Percentiles rank a stretch among this genome's conserved stretches.
Evolutionary conservation across 2,888 invertebrate species (phyloP).

Genomic region (Amphiduros pacificus): DNA sequence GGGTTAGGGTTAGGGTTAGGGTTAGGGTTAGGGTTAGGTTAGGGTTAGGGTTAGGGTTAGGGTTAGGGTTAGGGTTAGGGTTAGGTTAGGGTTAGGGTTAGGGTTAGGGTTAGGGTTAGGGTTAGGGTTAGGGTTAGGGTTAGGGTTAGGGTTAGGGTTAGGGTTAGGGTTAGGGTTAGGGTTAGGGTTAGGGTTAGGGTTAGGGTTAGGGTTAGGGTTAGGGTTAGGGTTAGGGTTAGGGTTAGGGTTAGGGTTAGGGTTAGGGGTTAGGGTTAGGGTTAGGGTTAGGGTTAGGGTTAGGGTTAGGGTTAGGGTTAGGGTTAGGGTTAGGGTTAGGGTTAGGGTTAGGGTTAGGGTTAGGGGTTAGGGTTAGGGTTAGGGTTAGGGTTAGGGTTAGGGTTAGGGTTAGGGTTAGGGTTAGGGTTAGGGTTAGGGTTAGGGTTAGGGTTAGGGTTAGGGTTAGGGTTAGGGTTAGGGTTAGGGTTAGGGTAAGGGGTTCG

Average conservation of each 20-base stretch:
- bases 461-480: slow-evolving; percentile 8
- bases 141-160: slow-evolving; percentile 10
- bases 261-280: slow-evolving; percentile 1
- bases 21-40: too few species aligned
- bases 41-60: too few species aligned
- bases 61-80: too few species aligned
- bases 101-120: neutral
- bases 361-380: neutral
- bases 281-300: slow-evolving; percentile 8
- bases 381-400: slow-evolving; percentile 6
- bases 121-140: slow-evolving; percentile 5
- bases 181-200: neutral
- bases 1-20: too few species aligned
- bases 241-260: neutral
- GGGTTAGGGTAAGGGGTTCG: too few species aligned
- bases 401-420: slow-evolving; percentile 13
- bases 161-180: slow-evolving; percentile 9
- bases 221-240: slow-evolving; percentile 4
- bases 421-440: slow-evolving; percentile 9
- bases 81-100: neutral
- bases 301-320: neutral
- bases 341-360: neutral
- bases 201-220: slow-evolving; percentile 9
- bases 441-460: slow-evolving; percentile 6
- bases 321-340: slow-evolving; percentile 8